Evolutionary conservation across 2,113 vertebrate species (phyloP), one percentile per base, ranked within the genome.

Genomic region (Rhynchopsitta pachyrhyncha): DNA sequence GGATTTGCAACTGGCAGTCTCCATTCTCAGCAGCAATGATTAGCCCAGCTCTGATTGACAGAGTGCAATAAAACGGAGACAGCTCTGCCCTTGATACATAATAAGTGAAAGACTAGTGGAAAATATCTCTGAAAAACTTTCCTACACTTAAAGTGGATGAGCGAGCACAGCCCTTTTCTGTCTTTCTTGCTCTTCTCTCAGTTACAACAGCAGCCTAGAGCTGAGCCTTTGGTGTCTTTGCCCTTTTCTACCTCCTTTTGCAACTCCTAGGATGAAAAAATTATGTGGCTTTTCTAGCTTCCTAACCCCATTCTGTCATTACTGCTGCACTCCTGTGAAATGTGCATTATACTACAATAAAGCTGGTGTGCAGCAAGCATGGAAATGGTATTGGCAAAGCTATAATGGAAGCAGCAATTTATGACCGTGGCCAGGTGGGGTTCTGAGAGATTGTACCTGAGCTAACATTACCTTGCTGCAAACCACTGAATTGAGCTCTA

Each of bases 271-370:
- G 81, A 92, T 82, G 81, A 95, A 97, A 95, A 93, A 95, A 79
- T 68, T 83, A 86, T 41, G 89, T 96, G 95, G 66, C 94, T 98
- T 96, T 98, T 94, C 87, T 98, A 93, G 94, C 5, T 70, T 97
- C 92, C 97, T 98, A 98, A 97, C 98, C 98, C 96, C 97, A 98
- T 99, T 99, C 98, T 99, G 98, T 98, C 98, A 98, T 75, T 97
- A 71, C 84, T 91, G 91, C 96, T 91, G 97, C 96, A 84, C 53
- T 91, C 93, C 83, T 77, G 96, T 97, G 96, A 98, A 98, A 97
- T 97, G 98, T 86, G 92, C 47, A 88, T 98, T 98, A 98, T 91
- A 96, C 64, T 69, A 42, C 95, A 89, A 97, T 98, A 98, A 98
- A 98, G 96, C 97, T 95, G 97, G 93, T 97, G 98, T 97, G 98